Conservation (phyloP, 2,888 invertebrate genomes). For the Sipunculus nudus region DNA sequence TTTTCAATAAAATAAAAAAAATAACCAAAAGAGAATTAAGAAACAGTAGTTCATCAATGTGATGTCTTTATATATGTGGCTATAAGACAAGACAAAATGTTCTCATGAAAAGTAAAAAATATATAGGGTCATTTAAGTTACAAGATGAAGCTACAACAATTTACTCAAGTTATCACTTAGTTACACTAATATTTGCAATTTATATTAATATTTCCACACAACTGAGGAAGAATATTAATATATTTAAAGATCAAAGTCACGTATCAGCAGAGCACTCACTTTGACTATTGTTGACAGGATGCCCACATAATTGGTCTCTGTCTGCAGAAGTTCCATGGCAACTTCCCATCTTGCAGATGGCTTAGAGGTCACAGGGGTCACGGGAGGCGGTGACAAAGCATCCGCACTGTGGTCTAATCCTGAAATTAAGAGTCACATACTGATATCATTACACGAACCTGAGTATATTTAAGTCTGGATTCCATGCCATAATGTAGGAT, state of each 20-base stretch:
- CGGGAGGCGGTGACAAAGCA: constrained; percentile 1
- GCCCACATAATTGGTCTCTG: constrained; percentile 96
- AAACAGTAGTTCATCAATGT: no score
- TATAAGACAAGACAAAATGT: no score
- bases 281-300: constrained; percentile 92
- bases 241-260: background rate
- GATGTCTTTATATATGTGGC: no score
- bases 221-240: background rate
- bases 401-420: no score
- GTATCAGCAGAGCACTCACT: constrained; percentile 68
- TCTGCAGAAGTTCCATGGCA: constrained; percentile 84
- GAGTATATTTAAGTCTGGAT: background rate
- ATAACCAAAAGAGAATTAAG: background rate
- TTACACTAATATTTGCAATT: background rate
- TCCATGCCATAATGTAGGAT: background rate
- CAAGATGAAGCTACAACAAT: no score
- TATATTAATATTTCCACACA: background rate
- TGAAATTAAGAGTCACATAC: no score
- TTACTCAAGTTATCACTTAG: no score
- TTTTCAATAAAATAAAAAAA: background rate
- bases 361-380: constrained; percentile 4
- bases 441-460: background rate
- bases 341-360: constrained; percentile 54
- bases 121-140: no score
- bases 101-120: no score